Conservation (phyloP, 30 jellyfish, hydroid and myxozoan species). For the Clytia hemisphaerica region DNA sequence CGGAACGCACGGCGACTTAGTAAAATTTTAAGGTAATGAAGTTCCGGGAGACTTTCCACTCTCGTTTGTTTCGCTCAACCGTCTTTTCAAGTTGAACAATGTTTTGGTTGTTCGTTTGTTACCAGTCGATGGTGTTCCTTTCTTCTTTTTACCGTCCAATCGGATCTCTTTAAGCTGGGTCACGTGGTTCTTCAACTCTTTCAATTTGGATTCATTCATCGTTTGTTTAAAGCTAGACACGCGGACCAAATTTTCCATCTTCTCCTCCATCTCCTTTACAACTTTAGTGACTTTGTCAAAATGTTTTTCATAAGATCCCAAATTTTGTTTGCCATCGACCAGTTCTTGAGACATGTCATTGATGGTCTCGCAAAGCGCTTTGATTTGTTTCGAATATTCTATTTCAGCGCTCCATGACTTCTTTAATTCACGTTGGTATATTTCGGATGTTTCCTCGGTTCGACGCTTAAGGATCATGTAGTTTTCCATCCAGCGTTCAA, state of each 20-base stretch:
- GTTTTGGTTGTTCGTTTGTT: constrained; percentile 2
- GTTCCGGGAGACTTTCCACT: too few species aligned
- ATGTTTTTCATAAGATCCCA: not conserved
- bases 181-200: too few species aligned
- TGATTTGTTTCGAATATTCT: constrained; percentile 15
- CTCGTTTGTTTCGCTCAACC: constrained; percentile 32
- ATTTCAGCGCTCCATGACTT: constrained; percentile 7
- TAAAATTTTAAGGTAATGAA: too few species aligned
- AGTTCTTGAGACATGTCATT: constrained; percentile 4
- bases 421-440: constrained; percentile 3
- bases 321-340: not conserved
- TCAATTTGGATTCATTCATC: too few species aligned
- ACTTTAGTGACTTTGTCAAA: constrained; percentile 2
- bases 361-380: constrained; percentile 16
- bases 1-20: too few species aligned
- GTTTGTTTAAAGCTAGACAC: too few species aligned
- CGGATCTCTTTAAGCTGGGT: too few species aligned
- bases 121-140: not conserved
- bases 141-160: too few species aligned
- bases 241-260: not conserved
- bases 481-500: constrained; percentile 28
- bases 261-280: constrained; percentile 14
- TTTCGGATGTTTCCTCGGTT: constrained; percentile 10
- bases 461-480: constrained; percentile 24
- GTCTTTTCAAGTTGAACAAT: constrained; percentile 13